Conservation (phyloP, 2,113 vertebrate genomes). For the Python bivittatus region DNA sequence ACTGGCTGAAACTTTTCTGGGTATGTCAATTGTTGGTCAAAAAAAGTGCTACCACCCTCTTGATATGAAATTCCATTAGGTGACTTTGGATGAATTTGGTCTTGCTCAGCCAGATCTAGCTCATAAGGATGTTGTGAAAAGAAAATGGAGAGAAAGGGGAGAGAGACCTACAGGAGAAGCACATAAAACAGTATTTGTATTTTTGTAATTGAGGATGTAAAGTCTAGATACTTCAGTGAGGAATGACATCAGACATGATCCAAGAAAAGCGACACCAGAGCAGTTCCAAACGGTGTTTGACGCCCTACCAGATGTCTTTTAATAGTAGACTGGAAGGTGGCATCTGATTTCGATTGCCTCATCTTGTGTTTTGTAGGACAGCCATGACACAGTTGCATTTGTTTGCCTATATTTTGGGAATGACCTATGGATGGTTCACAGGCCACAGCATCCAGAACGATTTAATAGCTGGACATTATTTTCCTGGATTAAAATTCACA, state of each 20-base stretch:
- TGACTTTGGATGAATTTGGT: too few relatives aligned
- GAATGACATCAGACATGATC: neutral
- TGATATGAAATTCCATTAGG: too few relatives aligned
- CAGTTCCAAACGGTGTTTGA: neutral
- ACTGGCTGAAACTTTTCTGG: too few relatives aligned
- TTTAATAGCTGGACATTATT: neutral
- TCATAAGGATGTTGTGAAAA: too few relatives aligned
- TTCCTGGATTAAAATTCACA: neutral
- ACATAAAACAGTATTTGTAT: neutral
- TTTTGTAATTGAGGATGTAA: neutral
- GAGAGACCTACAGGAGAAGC: neutral
- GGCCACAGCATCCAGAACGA: neutral
- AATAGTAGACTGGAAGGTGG: neutral
- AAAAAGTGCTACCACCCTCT: too few relatives aligned
- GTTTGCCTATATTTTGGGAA: neutral
- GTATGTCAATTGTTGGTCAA: too few relatives aligned
- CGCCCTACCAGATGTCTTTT: neutral
- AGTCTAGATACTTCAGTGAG: neutral
- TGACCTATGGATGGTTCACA: neutral
- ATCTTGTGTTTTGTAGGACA: neutral
- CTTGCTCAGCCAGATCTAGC: too few relatives aligned
- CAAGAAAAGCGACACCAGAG: neutral
- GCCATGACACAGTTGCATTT: neutral
- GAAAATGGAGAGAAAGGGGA: too few relatives aligned
- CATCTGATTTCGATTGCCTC: neutral